Evolutionary conservation across 2,113 vertebrate genomes (phyloP).

Genomic region (Albula goreensis): DNA sequence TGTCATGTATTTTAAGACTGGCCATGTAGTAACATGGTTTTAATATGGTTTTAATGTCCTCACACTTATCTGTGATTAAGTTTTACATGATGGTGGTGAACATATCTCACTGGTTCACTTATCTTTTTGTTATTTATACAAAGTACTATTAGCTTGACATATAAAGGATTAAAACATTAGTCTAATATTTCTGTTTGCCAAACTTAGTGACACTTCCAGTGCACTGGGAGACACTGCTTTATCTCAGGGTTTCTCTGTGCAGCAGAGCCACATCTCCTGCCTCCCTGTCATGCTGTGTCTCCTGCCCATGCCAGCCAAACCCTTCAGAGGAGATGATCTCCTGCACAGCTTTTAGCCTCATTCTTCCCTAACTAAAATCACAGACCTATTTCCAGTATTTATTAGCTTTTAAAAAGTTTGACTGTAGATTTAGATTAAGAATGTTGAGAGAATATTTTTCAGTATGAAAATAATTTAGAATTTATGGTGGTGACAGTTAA

Average conservation of each 20-base stretch:
- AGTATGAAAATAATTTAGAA: too few species aligned
- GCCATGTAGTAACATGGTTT: neutral
- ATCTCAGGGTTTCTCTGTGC: neutral
- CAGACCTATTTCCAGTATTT: neutral
- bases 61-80: neutral
- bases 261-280: neutral
- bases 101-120: too few species aligned
- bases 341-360: neutral
- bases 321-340: neutral
- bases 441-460: too few species aligned
- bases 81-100: too few species aligned
- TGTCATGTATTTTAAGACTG: neutral
- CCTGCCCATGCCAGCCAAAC: neutral
- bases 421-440: too few species aligned
- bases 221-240: neutral
- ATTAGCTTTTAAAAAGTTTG: neutral
- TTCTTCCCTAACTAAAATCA: neutral
- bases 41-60: neutral
- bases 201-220: neutral
- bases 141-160: neutral
- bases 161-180: neutral
- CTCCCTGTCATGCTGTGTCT: neutral
- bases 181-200: neutral
- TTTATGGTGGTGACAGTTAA: too few species aligned
- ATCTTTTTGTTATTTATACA: neutral